phyloP scores from a whole-genome alignment of 2,888 invertebrate genomes.

The Marronus borbonicus region DNA sequence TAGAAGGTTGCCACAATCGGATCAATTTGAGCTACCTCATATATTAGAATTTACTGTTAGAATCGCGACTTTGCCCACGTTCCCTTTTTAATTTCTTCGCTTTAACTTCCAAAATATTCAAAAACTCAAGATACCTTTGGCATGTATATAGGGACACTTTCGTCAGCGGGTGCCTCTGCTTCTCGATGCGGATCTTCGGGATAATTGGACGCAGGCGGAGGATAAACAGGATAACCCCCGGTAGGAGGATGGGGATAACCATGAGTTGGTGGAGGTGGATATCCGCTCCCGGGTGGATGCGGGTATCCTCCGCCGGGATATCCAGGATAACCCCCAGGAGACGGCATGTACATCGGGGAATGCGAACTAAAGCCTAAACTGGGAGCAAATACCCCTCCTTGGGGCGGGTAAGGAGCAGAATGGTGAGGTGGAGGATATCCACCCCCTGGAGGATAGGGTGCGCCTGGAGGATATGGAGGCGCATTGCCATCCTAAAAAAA shows the following conservation, averaged over 20 bases:
- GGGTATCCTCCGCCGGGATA: constrained; percentile 47
- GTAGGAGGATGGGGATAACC: constrained; percentile 22
- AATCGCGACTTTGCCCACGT: neutral
- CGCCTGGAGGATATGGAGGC: constrained; percentile 59
- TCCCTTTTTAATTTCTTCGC: neutral
- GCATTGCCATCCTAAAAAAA: constrained; percentile 52
- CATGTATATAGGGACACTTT: neutral
- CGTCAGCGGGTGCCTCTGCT: neutral
- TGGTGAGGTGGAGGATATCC: constrained; percentile 46
- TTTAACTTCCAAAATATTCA: neutral
- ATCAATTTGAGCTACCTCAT: neutral
- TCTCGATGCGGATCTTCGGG: neutral
- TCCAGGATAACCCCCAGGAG: constrained; percentile 55
- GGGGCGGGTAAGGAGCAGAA: constrained; percentile 61
- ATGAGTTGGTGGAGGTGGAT: constrained; percentile 9
- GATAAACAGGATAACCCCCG: constrained; percentile 27
- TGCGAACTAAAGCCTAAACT: constrained; percentile 72
- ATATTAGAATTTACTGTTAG: constrained; percentile 1
- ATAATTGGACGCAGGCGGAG: constrained; percentile 5
- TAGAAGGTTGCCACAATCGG: too few relatives aligned
- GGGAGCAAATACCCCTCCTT: constrained; percentile 64
- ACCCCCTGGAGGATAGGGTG: constrained; percentile 60
- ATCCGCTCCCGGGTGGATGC: constrained; percentile 46
- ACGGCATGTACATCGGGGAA: constrained; percentile 71
- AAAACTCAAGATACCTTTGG: constrained; percentile 2